Evolutionary conservation across 2,888 invertebrate species (phyloP), one percentile per base, ranked within the genome.

Genomic region (Dynastes hyllus): DNA sequence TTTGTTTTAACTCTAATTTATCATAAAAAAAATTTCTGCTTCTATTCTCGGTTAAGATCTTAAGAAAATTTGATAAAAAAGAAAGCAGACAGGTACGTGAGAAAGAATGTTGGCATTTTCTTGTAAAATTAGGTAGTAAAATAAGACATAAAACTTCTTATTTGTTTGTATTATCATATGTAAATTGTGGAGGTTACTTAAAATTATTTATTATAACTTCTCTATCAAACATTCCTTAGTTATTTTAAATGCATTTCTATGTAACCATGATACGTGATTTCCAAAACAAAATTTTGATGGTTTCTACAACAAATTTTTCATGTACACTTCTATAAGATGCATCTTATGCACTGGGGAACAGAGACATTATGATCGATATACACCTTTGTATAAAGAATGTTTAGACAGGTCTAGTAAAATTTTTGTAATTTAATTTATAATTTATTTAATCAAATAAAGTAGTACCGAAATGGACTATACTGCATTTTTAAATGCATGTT

Each of bases 391-490:
- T 73, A 73, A 66, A 55, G n/a, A 58, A 61, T 73, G 37, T 73
- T 73, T 58, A 58, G 40, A 73, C 73, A 61, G 73, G 73, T 73
- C 58, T 73, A 73, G 73, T 73, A 58, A 73, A 58, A 40, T 58
- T 73, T 58, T 73, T 71, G 73, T 73, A 73, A 73, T 58, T 73
- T 73, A 73, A 73, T 73, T 73, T 73, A 73, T 73, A 73, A 73
- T 73, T 73, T 73, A 73, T 73, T 73, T 40, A 58, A 40, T 55
- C 55, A 55, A 73, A 73, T 73, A 58, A 73, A 73, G n/a, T 27
- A 70, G 27, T 69, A 51, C 37, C 55, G 58, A 58, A 58, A 73
- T 22, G 55, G 58, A 58, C 58, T 73, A 73, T 58, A 58, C 40
- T 69, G 22, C 22, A 58, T 58, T 69, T 69, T 69, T 51, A 50